A percentile compares a stretch with the other conserved stretches of the same genome.
These are phyloP conservation scores for Cheirogaleus medius DNA, from an alignment of 2,113 vertebrate species.

Conservation along the genomic window DNA sequence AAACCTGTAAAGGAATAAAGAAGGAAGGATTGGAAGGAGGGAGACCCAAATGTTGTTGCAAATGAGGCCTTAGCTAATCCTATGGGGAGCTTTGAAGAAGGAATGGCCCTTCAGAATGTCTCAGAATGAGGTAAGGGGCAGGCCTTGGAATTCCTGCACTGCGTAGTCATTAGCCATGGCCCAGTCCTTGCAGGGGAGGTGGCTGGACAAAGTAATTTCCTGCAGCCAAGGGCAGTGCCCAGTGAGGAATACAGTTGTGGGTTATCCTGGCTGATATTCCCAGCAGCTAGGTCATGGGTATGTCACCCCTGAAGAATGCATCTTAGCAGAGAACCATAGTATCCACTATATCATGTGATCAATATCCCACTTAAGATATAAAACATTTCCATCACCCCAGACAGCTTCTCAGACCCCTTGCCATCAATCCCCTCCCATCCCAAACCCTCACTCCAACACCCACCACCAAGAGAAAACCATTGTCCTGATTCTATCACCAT, in stretches of 20 bases:
- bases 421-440: background rate
- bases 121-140: background rate
- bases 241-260: background rate
- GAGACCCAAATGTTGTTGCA: background rate
- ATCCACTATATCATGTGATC: background rate
- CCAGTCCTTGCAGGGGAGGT: background rate
- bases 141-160: background rate
- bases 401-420: background rate
- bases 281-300: background rate
- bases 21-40: background rate
- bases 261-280: background rate
- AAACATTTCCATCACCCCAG: background rate
- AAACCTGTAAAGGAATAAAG: background rate
- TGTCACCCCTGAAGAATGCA: background rate
- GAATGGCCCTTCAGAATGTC: background rate
- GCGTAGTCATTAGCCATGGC: background rate
- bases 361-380: background rate
- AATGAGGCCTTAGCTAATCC: background rate
- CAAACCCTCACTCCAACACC: too few relatives aligned
- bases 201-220: background rate
- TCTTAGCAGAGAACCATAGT: background rate
- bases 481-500: background rate
- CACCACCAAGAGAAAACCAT: background rate
- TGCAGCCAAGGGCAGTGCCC: background rate
- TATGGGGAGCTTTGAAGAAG: background rate